These are phyloP conservation scores for Bothrops jararaca DNA, from an alignment of 2,113 vertebrate genomes.

Conservation along the genomic window DNA sequence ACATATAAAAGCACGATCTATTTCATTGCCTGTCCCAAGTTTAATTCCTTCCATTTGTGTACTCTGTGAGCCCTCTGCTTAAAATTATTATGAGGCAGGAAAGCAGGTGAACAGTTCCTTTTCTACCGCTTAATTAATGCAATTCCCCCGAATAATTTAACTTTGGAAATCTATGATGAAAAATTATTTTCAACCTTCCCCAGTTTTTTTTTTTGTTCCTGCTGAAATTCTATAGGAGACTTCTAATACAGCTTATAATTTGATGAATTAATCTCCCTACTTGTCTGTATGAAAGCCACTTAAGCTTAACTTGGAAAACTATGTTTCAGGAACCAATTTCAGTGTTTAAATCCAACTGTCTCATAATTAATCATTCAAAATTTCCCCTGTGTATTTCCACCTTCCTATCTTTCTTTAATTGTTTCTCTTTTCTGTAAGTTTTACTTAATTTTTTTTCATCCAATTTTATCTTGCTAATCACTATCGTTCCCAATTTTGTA, in stretches of 20 bases:
- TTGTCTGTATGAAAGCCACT: neutral
- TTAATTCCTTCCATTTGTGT: neutral
- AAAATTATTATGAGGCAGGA: neutral
- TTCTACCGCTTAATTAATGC: neutral
- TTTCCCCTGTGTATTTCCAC: neutral
- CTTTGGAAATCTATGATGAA: neutral
- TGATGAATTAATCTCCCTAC: neutral
- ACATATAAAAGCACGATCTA: neutral
- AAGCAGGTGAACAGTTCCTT: neutral
- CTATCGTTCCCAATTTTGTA: neutral
- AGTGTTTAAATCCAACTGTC: neutral
- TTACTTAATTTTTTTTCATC: neutral
- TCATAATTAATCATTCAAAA: neutral
- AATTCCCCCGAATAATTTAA: neutral
- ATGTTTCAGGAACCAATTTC: neutral
- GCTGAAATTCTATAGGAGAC: neutral
- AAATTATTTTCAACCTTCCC: neutral
- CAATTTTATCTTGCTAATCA: neutral
- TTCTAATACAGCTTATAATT: neutral
- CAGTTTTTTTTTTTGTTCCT: neutral
- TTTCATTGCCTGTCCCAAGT: neutral
- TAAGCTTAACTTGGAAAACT: neutral
- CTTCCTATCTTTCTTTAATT: neutral
- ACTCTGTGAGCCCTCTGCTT: neutral
- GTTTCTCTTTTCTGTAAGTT: neutral